Evolutionary conservation across 2,113 vertebrate species (phyloP).

Genomic region (Candoia aspera): DNA sequence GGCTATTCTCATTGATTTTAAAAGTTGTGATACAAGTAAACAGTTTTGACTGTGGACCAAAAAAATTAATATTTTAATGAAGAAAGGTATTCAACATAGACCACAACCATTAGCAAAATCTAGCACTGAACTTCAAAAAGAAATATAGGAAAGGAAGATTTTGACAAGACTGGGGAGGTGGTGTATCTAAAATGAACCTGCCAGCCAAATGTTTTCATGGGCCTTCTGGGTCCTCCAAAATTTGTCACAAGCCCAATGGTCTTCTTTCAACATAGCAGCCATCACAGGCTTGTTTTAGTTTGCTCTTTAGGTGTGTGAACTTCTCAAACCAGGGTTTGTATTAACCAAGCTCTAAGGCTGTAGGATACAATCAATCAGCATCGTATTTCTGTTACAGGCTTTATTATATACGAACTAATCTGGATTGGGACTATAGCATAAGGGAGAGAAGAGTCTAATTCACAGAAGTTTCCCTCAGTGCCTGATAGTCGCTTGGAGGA

Average conservation of each 20-base stretch:
- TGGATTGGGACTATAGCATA: neutral
- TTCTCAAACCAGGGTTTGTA: neutral
- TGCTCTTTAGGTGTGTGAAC: neutral
- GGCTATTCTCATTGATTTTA: neutral
- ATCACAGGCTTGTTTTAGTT: neutral
- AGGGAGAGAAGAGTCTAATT: too few species aligned
- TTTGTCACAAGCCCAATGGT: neutral
- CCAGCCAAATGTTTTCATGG: neutral
- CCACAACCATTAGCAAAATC: neutral
- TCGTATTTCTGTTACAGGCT: neutral
- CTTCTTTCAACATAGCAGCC: neutral
- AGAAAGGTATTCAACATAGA: neutral
- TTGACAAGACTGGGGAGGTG: neutral
- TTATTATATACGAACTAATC: neutral
- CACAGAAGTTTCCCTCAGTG: too few species aligned
- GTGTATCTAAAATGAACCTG: neutral
- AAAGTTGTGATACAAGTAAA: neutral
- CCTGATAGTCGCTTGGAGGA: too few species aligned
- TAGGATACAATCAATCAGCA: neutral
- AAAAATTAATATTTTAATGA: neutral
- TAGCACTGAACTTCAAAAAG: neutral
- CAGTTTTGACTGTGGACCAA: neutral
- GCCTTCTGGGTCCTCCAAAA: neutral
- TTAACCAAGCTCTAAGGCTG: neutral
- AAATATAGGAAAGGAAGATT: neutral